Conservation (phyloP, 2,888 invertebrate species). For the Barypeithes pellucidus region DNA sequence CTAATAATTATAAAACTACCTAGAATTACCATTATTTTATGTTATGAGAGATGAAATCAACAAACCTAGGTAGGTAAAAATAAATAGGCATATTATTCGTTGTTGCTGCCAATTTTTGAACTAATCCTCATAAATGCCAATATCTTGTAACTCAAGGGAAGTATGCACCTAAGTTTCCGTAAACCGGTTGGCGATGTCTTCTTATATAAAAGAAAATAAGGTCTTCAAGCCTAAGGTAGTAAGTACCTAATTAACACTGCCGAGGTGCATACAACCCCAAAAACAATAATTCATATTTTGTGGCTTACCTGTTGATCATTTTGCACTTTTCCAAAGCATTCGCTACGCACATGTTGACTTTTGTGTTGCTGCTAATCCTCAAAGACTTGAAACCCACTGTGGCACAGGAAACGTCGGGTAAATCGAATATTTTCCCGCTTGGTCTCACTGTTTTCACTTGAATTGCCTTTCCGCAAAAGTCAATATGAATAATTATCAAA, state of each 20-base stretch:
- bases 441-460: constrained; percentile 4
- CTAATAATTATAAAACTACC: no score
- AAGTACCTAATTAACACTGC: neutral
- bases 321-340: constrained; percentile 63
- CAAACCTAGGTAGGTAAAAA: neutral
- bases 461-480: neutral
- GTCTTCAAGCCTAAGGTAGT: no score
- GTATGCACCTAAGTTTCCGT: no score
- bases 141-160: no score
- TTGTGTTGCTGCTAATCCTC: constrained; percentile 32
- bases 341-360: constrained; percentile 61
- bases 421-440: constrained; percentile 16
- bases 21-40: no score
- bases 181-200: no score
- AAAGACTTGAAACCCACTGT: constrained; percentile 49
- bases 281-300: no score
- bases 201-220: no score
- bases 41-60: neutral
- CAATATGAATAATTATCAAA: neutral
- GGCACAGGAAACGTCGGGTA: constrained; percentile 1
- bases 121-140: neutral
- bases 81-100: no score
- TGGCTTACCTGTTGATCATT: constrained; percentile 66
- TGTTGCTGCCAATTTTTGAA: neutral
- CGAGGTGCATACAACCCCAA: no score